A percentile compares a stretch with the other conserved stretches of the same genome.
phyloP scores from a whole-genome alignment of 2,888 invertebrate genomes.

The Opisthograptis luteolata region DNA sequence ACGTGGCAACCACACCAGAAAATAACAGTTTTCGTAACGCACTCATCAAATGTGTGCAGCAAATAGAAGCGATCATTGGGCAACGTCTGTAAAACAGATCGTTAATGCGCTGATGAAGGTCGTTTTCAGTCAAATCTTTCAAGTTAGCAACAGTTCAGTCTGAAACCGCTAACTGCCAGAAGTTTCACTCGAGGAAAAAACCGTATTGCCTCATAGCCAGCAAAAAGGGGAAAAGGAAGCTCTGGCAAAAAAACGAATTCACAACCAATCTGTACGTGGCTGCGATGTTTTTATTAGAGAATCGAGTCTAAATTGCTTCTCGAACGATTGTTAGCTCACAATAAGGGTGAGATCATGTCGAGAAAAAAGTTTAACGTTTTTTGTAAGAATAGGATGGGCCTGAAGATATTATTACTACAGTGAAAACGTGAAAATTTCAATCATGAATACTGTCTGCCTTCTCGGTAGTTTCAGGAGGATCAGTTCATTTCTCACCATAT shows the following conservation, averaged over 20 bases:
- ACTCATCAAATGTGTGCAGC: conserved; percentile 22
- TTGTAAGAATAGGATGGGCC: not conserved
- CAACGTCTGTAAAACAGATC: conserved; percentile 43
- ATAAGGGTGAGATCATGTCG: conserved; percentile 25
- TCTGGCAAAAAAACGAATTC: conserved; percentile 34
- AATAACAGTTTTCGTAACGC: conserved; percentile 38
- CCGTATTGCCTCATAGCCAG: conserved; percentile 21
- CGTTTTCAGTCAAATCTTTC: conserved; percentile 50
- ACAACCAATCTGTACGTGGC: conserved; percentile 34
- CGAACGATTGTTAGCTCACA: conserved; percentile 12
- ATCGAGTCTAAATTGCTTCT: conserved; percentile 16
- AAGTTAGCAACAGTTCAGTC: conserved; percentile 30
- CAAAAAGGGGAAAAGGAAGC: conserved; percentile 40
- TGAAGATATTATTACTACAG: too few relatives aligned
- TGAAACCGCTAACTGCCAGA: conserved; percentile 40
- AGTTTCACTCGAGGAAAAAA: conserved; percentile 53
- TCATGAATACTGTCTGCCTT: too few relatives aligned
- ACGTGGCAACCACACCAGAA: conserved; percentile 32
- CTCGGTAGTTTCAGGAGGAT: too few relatives aligned
- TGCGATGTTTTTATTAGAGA: conserved; percentile 21
- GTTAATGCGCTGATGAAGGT: conserved; percentile 49
- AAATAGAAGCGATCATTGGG: conserved; percentile 39
- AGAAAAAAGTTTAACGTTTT: not conserved
- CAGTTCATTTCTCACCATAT: not conserved
- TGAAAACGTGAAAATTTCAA: too few relatives aligned